phyloP scores from a whole-genome alignment of 2,113 vertebrate species.

The Rhagologus leucostigma region DNA sequence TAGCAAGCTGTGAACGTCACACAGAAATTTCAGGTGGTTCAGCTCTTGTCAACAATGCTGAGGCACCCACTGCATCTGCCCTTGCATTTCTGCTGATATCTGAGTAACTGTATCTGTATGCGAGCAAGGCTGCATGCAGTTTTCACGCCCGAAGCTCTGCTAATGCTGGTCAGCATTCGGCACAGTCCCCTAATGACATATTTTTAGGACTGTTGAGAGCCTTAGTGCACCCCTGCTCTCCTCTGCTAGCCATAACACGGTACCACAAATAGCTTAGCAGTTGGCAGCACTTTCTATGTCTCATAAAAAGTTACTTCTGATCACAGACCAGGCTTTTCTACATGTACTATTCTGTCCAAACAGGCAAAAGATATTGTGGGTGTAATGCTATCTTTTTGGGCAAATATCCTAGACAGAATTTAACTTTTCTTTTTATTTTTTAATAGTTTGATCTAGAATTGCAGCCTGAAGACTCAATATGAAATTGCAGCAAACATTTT shows the following conservation, averaged over 20 bases:
- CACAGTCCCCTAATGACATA: neutral
- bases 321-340: neutral
- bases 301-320: neutral
- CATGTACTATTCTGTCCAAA: neutral
- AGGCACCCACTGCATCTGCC: neutral
- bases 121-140: accelerated
- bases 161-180: neutral
- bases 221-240: neutral
- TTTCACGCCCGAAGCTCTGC: neutral
- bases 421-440: neutral
- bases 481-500: neutral
- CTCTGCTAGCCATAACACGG: neutral
- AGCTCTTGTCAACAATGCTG: accelerated
- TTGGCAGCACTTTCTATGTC: neutral
- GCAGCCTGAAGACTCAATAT: neutral
- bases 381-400: neutral
- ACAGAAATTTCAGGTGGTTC: neutral
- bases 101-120: accelerated
- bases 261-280: neutral
- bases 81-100: neutral
- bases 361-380: neutral
- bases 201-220: neutral
- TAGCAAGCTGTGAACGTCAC: neutral
- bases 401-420: neutral
- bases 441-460: neutral